phyloP scores from a whole-genome alignment of 1,140 invertebrate species.

The Lucilia cuprina region DNA sequence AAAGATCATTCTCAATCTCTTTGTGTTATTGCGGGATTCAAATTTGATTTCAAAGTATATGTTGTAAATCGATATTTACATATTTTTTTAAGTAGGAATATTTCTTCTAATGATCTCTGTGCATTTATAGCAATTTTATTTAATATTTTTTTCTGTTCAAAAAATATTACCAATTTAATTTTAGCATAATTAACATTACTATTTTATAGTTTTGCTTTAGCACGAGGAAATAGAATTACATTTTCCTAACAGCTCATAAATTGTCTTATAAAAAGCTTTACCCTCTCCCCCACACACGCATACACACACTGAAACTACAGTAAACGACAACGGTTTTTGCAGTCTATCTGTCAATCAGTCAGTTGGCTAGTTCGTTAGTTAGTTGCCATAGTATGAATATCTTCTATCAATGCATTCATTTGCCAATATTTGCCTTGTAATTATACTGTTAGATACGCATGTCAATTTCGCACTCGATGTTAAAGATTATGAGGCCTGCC shows the following conservation, averaged over 20 bases:
- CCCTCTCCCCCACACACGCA: not conserved
- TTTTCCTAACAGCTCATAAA: slow-evolving; percentile 4
- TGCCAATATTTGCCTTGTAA: slow-evolving; percentile 17
- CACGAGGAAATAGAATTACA: not conserved
- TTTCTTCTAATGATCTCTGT: too few species aligned
- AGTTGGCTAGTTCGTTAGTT: not conserved
- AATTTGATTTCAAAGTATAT: too few species aligned
- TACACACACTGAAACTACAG: not conserved
- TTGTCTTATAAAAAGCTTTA: not conserved
- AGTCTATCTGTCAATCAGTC: not conserved
- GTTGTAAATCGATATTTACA: too few species aligned
- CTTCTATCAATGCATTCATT: not conserved
- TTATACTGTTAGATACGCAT: slow-evolving; percentile 17
- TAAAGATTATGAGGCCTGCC: slow-evolving; percentile 10
- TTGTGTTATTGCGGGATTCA: too few species aligned
- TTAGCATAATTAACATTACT: not conserved
- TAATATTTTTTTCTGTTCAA: too few species aligned
- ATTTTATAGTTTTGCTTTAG: not conserved
- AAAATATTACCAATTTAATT: not conserved
- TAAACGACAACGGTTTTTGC: not conserved
- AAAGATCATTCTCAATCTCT: too few species aligned
- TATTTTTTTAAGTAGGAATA: too few species aligned
- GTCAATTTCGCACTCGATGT: slow-evolving; percentile 13
- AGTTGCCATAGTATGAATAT: not conserved
- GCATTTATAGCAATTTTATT: too few species aligned